These are phyloP conservation scores for Vidua macroura DNA, from an alignment of 2,113 vertebrate genomes.

Conservation along the genomic window DNA sequence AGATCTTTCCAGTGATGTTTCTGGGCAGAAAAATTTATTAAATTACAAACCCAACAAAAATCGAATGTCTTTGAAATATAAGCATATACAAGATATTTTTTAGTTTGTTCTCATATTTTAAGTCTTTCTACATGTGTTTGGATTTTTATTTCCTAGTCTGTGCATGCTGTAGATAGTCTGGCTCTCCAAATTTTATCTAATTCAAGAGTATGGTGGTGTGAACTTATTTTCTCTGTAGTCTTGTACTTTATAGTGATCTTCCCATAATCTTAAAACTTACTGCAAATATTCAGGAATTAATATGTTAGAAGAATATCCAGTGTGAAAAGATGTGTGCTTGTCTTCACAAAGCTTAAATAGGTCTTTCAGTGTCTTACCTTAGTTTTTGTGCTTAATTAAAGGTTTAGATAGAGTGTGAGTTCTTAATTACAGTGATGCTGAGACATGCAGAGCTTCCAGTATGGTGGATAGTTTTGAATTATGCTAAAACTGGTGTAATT, in stretches of 20 bases:
- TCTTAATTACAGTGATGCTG: constrained; percentile 20
- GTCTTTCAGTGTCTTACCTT: not conserved
- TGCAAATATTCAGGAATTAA: not conserved
- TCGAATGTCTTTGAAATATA: not conserved
- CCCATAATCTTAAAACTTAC: not conserved
- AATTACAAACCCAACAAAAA: not conserved
- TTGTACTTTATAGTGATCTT: not conserved
- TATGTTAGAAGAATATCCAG: not conserved
- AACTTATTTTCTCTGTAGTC: not conserved
- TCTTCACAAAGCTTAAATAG: not conserved
- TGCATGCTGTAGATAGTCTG: not conserved
- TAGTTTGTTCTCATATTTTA: not conserved
- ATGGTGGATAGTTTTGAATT: not conserved
- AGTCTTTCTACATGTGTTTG: rapidly evolving
- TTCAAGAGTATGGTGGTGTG: not conserved
- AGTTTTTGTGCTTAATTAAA: constrained; percentile 32
- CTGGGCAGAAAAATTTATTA: not conserved
- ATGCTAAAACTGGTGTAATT: not conserved
- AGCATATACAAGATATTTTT: not conserved
- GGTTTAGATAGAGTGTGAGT: not conserved
- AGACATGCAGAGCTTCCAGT: not conserved
- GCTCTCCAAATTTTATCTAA: not conserved
- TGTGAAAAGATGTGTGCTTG: not conserved
- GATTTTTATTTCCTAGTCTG: not conserved
- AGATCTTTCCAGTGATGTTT: not conserved